Evolutionary conservation across 2,113 vertebrate species (phyloP).

Genomic region (Scatophagus argus): DNA sequence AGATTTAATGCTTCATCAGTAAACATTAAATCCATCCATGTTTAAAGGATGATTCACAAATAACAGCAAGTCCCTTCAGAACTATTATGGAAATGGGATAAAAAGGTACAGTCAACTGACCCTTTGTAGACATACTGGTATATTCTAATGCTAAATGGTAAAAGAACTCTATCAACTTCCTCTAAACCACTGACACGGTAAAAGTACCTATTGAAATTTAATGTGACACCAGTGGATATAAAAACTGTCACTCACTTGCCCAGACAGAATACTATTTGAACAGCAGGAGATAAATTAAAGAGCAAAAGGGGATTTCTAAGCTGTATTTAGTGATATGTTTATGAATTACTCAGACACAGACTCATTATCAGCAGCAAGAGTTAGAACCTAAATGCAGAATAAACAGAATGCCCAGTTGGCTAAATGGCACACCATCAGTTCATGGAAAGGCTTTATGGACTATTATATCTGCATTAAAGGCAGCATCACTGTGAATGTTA

Average conservation of each 20-base stretch:
- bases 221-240: background rate
- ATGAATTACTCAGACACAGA: background rate
- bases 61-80: background rate
- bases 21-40: background rate
- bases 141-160: background rate
- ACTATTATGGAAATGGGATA: background rate
- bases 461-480: background rate
- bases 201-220: background rate
- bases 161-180: background rate
- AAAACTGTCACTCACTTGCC: background rate
- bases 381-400: background rate
- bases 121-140: background rate
- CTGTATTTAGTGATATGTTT: background rate
- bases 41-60: background rate
- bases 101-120: background rate
- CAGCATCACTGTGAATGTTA: background rate
- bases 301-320: background rate
- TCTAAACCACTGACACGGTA: background rate
- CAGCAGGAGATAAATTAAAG: background rate
- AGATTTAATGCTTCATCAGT: background rate
- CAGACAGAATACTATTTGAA: background rate
- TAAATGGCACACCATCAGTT: background rate
- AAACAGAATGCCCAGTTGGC: background rate
- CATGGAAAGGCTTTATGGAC: background rate
- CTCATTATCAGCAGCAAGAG: background rate